A percentile compares a stretch with the other conserved stretches of the same genome.
Conservation (phyloP, 2,888 invertebrate species). For the Phorcus lineatus region DNA sequence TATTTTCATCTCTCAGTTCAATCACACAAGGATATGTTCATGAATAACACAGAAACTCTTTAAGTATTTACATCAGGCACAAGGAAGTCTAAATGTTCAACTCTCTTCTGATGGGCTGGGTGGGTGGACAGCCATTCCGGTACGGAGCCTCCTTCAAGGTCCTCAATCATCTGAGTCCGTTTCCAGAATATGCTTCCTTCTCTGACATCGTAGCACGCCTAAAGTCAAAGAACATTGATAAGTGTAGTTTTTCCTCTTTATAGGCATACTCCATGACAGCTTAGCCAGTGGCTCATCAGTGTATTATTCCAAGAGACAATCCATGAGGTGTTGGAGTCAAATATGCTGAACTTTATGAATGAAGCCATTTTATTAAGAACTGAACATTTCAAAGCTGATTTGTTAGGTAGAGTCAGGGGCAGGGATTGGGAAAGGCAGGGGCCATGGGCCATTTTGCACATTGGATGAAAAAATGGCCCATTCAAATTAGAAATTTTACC, state of each 20-base stretch:
- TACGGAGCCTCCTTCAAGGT: slow-evolving; percentile 36
- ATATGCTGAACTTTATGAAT: not conserved
- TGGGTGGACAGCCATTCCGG: slow-evolving; percentile 79
- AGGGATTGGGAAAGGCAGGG: too few relatives aligned
- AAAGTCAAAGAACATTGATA: not conserved
- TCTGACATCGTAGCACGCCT: slow-evolving; percentile 79
- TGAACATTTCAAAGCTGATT: too few relatives aligned
- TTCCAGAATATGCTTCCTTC: slow-evolving; percentile 80
- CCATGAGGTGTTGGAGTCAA: not conserved
- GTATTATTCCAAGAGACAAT: not conserved
- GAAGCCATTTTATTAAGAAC: not conserved
- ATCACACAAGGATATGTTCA: not conserved
- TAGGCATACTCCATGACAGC: too few relatives aligned
- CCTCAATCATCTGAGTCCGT: slow-evolving; percentile 75
- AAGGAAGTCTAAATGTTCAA: slow-evolving; percentile 74
- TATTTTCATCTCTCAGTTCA: too few relatives aligned
- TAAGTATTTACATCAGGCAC: slow-evolving; percentile 74
- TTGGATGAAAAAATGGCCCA: too few relatives aligned
- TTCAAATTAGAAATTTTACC: too few relatives aligned
- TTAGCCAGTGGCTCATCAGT: too few relatives aligned
- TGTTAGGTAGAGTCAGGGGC: too few relatives aligned
- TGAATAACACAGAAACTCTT: not conserved
- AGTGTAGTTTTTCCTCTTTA: too few relatives aligned
- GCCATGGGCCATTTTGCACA: too few relatives aligned
- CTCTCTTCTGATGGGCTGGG: slow-evolving; percentile 77